A percentile compares a stretch with the other conserved stretches of the same genome.
phyloP scores from a whole-genome alignment of 2,113 vertebrate genomes.

The Furnarius figulus region DNA sequence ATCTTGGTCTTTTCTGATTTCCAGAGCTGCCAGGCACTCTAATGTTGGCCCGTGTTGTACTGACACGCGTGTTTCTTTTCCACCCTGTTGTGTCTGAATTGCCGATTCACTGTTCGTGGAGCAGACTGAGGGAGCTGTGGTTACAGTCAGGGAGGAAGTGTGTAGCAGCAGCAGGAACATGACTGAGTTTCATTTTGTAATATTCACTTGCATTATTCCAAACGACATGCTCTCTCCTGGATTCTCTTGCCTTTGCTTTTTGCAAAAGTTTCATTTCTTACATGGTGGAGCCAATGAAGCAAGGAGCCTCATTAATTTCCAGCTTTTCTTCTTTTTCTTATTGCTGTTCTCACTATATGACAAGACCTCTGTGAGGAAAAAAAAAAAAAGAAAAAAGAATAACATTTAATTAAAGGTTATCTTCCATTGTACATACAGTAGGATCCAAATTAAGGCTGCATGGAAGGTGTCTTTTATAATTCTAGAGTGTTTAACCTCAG shows the following conservation, averaged over 20 bases:
- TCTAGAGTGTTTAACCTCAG: background rate
- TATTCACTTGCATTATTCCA: background rate
- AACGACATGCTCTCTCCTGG: background rate
- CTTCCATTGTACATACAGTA: background rate
- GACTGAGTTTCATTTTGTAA: background rate
- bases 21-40: background rate
- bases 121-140: background rate
- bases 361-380: background rate
- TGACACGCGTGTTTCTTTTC: background rate
- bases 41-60: background rate
- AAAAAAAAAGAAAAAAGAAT: too few relatives aligned
- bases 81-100: accelerated
- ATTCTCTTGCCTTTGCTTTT: background rate
- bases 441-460: background rate
- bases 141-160: background rate
- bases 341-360: background rate
- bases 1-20: background rate
- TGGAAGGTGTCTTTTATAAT: background rate
- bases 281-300: background rate
- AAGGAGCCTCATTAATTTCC: background rate
- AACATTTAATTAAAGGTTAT: background rate
- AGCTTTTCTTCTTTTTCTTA: background rate
- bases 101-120: background rate
- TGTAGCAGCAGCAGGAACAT: background rate
- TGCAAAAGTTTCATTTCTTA: background rate